phyloP scores from a whole-genome alignment of 2,797 vertebrate species.

The Carcharodon carcharias region DNA sequence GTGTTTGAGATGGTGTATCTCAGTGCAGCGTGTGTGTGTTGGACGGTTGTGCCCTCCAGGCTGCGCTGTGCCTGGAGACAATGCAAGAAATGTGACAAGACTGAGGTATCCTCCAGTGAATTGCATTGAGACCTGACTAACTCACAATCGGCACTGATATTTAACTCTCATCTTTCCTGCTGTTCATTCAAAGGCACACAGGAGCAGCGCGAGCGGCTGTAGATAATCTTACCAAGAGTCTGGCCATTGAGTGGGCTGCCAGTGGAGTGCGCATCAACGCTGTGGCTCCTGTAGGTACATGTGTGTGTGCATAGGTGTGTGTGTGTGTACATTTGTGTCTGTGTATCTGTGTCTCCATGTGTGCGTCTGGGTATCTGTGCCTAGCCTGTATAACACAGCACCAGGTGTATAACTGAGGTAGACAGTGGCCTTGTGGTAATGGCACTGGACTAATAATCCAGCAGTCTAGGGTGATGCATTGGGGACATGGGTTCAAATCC shows the following conservation, averaged over 20 bases:
- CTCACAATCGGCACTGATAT: background rate
- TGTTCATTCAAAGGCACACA: conserved; percentile 62
- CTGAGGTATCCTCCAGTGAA: background rate
- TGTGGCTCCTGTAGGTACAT: conserved; percentile 73
- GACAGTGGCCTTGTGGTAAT: no score
- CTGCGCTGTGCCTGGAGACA: background rate
- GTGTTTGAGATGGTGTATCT: background rate
- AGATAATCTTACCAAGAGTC: conserved; percentile 76
- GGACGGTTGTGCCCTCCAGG: background rate
- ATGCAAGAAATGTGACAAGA: background rate
- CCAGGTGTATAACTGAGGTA: background rate
- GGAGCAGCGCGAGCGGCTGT: conserved; percentile 83
- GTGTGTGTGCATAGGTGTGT: rapidly evolving
- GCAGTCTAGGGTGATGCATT: no score
- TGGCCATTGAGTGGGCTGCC: conserved; percentile 81
- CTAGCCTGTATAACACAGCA: no score
- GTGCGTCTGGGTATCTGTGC: no score
- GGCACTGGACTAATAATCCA: background rate
- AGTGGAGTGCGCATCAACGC: conserved; percentile 79
- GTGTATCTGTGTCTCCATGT: no score
- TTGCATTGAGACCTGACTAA: background rate
- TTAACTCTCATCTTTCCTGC: background rate
- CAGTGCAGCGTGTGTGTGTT: no score
- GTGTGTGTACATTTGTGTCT: background rate
- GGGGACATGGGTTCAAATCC: no score